Percentiles rank a stretch among this genome's conserved stretches.
phyloP scores from a whole-genome alignment of 2,797 vertebrate genomes.

The Diceros bicornis region DNA sequence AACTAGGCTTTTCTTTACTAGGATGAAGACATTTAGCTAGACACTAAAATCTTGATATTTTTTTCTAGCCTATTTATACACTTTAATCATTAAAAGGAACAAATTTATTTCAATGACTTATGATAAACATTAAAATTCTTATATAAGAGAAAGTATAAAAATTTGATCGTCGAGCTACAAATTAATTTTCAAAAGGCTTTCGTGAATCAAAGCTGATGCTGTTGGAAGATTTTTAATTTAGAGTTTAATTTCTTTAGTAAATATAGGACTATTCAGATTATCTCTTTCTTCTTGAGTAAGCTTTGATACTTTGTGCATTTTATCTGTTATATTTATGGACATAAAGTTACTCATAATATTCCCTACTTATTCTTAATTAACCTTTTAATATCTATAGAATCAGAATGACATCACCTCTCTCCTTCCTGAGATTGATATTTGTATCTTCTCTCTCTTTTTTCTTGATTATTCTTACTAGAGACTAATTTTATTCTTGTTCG shows the following conservation, averaged over 20 bases:
- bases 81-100: slow-evolving; percentile 46
- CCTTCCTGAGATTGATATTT: slow-evolving; percentile 2
- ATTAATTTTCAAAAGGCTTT: slow-evolving; percentile 52
- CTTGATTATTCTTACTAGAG: slow-evolving; percentile 40
- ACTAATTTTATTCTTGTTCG: slow-evolving; percentile 34
- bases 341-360: slow-evolving; percentile 3
- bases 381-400: neutral
- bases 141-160: slow-evolving; percentile 37
- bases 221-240: slow-evolving; percentile 38
- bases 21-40: neutral
- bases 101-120: slow-evolving; percentile 46
- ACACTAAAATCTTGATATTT: slow-evolving; percentile 11
- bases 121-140: slow-evolving; percentile 46
- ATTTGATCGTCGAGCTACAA: slow-evolving; percentile 14
- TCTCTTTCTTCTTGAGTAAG: slow-evolving; percentile 6
- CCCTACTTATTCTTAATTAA: neutral
- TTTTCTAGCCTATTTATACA: neutral
- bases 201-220: slow-evolving; percentile 43
- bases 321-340: neutral
- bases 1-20: neutral
- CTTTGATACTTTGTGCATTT: neutral
- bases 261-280: neutral
- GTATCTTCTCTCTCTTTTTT: neutral
- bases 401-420: neutral
- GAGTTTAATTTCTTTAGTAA: slow-evolving; percentile 42